Base-by-base conservation (phyloP, 1,140 invertebrate species). In the Battus philenor region DNA sequence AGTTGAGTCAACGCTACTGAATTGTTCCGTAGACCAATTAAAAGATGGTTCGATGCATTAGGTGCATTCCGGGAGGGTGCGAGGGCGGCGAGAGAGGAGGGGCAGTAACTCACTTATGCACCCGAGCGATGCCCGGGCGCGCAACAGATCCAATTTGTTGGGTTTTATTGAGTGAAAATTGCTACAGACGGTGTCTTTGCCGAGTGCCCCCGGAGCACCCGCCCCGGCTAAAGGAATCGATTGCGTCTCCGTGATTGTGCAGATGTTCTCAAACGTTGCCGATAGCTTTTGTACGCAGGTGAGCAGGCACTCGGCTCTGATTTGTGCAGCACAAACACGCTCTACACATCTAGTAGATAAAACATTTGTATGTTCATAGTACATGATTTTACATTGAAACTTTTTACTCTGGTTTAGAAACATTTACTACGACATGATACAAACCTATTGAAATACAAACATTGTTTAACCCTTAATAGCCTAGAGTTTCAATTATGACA, bases 161-260 rank as follows among this genome's bases (percentile, higher is more conserved):
- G 47, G 51, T 54, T 59, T 59, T 59, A 59, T 59, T 59, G 56
- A 59, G 56, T 59, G 56, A 54, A 59, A 59, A 59, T 59, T 59
- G 56, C 47, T 59, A 52, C 54, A 58, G 53, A 55, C 53, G 38
- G 54, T 43, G 17, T 17, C 33, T 36, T 36, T 36, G 33, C 33
- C 11, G 33, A 15, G n/a, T 17, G 2, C 4, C 10, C 2, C 5
- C 17, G 17, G 17, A 7, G 9, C 9, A 17, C 11, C 26, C 17
- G 20, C 9, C 20, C 20, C 20, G 33, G 9, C 9, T 10, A 16
- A 9, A 16, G 15, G n/a, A 17, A 33, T 36, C 9, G 33, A 36
- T 36, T 36, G 2, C 2, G 16, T 11, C 11, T 10, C 15, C 20
- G 9, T 20, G 33, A 36, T 36, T 36, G 33, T 36, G 17, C 17